Conservation (phyloP, 2,888 invertebrate genomes). For the Eupithecia tripunctaria region DNA sequence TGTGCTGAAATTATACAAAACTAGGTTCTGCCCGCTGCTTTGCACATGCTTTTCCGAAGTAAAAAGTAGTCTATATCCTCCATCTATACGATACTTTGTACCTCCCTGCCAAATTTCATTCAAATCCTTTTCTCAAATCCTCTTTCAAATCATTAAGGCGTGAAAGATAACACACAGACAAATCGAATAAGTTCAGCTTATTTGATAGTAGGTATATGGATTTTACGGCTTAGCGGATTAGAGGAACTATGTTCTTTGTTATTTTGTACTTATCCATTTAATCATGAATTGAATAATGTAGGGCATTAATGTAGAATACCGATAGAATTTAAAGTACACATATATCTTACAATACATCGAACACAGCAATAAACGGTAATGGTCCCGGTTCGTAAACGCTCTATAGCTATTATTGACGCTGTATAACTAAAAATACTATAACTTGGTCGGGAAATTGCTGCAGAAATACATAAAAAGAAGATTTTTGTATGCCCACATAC, state of each 20-base stretch:
- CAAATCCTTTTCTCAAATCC: background rate
- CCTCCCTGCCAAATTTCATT: background rate
- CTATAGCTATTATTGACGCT: too few relatives aligned
- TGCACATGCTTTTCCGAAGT: background rate
- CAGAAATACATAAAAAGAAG: too few relatives aligned
- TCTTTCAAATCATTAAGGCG: too few relatives aligned
- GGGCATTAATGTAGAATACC: background rate
- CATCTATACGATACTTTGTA: background rate
- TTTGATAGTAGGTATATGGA: background rate
- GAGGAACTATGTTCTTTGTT: background rate
- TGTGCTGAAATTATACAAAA: constrained; percentile 6
- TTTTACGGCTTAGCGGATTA: background rate
- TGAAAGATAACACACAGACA: background rate
- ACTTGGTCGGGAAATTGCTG: background rate
- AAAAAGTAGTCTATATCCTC: background rate
- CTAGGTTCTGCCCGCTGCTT: background rate
- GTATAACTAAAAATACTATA: background rate
- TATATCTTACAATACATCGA: background rate
- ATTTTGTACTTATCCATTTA: background rate
- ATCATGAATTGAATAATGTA: background rate
- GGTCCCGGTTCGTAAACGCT: background rate
- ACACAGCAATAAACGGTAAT: constrained; percentile 8
- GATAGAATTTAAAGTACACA: background rate
- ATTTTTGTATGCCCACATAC: too few relatives aligned
- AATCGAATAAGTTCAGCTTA: background rate